Conservation (phyloP, 2,888 invertebrate species). For the Tenodera sinensis region DNA sequence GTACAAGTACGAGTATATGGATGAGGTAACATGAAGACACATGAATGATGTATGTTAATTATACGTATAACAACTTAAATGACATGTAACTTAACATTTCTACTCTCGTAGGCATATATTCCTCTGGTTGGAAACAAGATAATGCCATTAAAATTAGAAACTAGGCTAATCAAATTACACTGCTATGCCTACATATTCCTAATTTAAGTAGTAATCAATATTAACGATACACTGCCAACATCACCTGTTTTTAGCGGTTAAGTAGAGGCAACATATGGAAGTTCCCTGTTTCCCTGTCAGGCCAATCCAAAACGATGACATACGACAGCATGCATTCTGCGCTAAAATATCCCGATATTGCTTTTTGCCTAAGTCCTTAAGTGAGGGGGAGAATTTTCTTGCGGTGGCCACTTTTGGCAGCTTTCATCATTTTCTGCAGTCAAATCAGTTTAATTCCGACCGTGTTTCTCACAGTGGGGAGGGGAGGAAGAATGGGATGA, state of each 20-base stretch:
- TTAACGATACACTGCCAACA: not conserved
- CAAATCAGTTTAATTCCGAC: slow-evolving; percentile 25
- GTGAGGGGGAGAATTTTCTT: not conserved
- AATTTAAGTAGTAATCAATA: too few relatives aligned
- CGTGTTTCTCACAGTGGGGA: not conserved
- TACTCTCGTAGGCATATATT: too few relatives aligned
- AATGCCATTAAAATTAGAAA: too few relatives aligned
- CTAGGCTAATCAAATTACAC: too few relatives aligned
- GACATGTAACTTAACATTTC: too few relatives aligned
- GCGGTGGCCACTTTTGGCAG: not conserved
- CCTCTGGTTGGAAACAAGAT: too few relatives aligned
- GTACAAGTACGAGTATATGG: too few relatives aligned
- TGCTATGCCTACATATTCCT: too few relatives aligned
- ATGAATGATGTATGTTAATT: too few relatives aligned
- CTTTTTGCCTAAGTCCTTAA: not conserved
- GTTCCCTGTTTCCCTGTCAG: not conserved
- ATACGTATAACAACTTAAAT: too few relatives aligned
- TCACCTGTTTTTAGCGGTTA: not conserved
- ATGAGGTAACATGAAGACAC: too few relatives aligned
- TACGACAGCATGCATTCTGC: not conserved
- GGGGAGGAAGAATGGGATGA: not conserved
- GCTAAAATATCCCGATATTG: not conserved
- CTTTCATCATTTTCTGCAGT: not conserved
- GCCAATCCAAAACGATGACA: not conserved
- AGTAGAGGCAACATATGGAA: not conserved